Conservation (phyloP, 2,888 invertebrate species). For the Rhagonycha lutea region DNA sequence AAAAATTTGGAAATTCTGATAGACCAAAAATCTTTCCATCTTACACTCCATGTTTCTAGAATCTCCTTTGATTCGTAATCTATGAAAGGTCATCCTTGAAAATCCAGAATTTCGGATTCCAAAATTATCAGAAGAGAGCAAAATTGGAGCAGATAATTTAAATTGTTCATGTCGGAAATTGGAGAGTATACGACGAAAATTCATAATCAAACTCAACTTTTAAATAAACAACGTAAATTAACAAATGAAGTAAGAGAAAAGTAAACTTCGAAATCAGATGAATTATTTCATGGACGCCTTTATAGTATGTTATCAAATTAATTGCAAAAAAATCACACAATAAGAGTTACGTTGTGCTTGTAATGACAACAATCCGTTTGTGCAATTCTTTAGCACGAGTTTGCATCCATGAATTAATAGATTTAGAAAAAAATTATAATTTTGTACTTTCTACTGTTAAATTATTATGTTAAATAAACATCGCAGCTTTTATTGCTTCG, state of each 20-base stretch:
- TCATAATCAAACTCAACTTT: too few species aligned
- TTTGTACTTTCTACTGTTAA: background rate
- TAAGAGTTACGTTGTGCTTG: background rate
- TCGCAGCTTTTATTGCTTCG: background rate
- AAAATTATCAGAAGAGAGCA: too few species aligned
- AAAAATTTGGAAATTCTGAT: too few species aligned
- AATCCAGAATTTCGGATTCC: too few species aligned
- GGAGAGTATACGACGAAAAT: too few species aligned
- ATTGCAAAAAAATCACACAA: background rate
- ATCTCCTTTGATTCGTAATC: too few species aligned
- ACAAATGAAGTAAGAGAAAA: background rate
- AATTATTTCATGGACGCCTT: background rate
- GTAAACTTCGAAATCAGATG: background rate
- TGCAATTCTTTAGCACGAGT: background rate
- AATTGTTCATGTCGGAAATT: too few species aligned
- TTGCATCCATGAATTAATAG: background rate
- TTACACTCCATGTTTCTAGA: too few species aligned
- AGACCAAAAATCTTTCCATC: too few species aligned
- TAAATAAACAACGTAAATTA: background rate
- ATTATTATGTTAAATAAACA: background rate
- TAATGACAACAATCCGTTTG: background rate
- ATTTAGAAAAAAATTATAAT: background rate
- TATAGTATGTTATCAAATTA: background rate
- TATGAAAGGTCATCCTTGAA: too few species aligned
- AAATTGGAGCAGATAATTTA: too few species aligned